Conservation (phyloP, 2,888 invertebrate genomes). For the Cantharis rufa region DNA sequence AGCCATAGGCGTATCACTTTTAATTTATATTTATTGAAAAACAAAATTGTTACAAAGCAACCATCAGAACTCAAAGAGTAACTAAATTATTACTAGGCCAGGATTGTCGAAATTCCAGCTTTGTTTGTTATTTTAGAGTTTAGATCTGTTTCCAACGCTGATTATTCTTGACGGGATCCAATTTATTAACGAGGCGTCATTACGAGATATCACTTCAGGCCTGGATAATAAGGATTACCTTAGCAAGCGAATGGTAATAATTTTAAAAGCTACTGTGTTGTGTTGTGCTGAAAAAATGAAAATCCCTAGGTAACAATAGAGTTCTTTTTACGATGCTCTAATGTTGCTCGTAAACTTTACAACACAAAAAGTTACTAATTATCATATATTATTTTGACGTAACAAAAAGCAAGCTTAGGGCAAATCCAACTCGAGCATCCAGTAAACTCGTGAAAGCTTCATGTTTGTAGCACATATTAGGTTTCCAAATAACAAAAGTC, state of each 20-base stretch:
- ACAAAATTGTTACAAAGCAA: too few species aligned
- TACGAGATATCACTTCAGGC: not conserved
- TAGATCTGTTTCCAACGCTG: too few species aligned
- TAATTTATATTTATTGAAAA: too few species aligned
- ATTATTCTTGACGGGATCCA: too few species aligned
- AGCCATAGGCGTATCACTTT: too few species aligned
- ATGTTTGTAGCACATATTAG: not conserved
- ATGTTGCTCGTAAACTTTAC: not conserved
- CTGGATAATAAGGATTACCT: not conserved
- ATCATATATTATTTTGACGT: not conserved
- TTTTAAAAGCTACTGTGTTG: not conserved
- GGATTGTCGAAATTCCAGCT: too few species aligned
- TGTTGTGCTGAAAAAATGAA: not conserved
- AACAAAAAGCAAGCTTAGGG: not conserved
- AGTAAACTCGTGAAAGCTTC: not conserved
- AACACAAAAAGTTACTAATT: not conserved
- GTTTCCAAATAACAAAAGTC: not conserved
- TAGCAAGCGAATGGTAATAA: not conserved
- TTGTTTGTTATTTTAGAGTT: too few species aligned
- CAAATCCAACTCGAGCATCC: not conserved
- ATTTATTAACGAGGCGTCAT: too few species aligned
- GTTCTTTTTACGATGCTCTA: not conserved
- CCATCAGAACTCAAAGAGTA: too few species aligned
- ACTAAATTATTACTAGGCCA: too few species aligned
- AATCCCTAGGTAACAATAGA: not conserved